Evolutionary conservation across 2,113 vertebrate genomes (phyloP), one percentile per base, ranked within the genome.

Genomic region (Terrapene triunguis): DNA sequence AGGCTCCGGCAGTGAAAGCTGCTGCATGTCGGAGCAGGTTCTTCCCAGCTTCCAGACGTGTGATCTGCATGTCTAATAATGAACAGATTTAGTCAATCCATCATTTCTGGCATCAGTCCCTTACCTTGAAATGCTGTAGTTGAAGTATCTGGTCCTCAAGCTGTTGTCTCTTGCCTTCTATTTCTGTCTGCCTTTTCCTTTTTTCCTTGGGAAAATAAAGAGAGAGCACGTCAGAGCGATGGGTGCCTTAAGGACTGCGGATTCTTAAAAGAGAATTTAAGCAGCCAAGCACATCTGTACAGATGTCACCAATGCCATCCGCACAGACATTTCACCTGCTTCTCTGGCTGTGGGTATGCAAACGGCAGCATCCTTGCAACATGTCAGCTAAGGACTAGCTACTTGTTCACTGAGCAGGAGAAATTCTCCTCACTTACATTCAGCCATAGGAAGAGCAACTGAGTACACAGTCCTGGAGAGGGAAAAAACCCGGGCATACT

Each of bases 51-150:
- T 96, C 95, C 96, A 50, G 83, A 84, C 0, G 50, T 97, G 97
- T 97, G 98, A 98, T 93, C 97, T 90, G 97, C 98, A 96, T 98
- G 97, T 95, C 96, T 98, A 98, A 98, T 97, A 94, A 94, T 65
- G 87, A 98, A 88, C 54, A 84, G 42, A 97, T 96, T 97, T 90
- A 95, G 93, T 92, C 90, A 95, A 94, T 94, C 89, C 86, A 89
- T 97, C 79, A 32, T 91, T 92, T 76, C 35, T 93, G 97, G 96
- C 95, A 84, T 91, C 84, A 48, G 88, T 97, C 47, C 90, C 98
- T 99, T 99, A 99, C 99, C 99, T 99, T 99, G 96, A 99, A 99
- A 98, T 99, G 99, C 97, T 99, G 99, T 95, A 99, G 98, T 96
- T 99, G 99, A 93, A 99, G 98, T 96, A 99, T 99, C 97, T 99